A percentile compares a stretch with the other conserved stretches of the same genome.
These are phyloP conservation scores for Hemicrepidius hirtus DNA, from an alignment of 2,888 invertebrate species.

Conservation along the genomic window DNA sequence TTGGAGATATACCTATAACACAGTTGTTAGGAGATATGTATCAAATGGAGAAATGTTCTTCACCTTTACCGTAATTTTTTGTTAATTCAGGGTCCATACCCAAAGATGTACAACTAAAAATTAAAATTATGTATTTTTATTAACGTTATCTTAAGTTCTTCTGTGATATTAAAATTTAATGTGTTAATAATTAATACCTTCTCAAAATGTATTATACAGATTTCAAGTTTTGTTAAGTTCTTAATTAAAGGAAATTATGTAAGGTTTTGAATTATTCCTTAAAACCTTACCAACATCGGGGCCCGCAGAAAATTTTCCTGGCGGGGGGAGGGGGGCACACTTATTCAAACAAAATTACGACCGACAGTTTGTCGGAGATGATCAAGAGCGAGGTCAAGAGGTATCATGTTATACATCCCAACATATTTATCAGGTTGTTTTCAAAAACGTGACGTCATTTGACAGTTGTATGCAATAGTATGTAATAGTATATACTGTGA, in stretches of 20 bases:
- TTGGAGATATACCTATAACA: conserved; percentile 93
- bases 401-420: no score
- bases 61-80: conserved; percentile 59
- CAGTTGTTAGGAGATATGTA: conserved; percentile 93
- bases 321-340: no score
- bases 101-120: conserved; percentile 1
- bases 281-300: no score
- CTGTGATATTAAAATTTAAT: conserved; percentile 46
- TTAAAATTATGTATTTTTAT: conserved; percentile 13
- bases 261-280: not conserved
- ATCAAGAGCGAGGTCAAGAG: no score
- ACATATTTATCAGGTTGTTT: no score
- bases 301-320: no score
- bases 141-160: conserved; percentile 27
- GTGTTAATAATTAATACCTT: conserved; percentile 26
- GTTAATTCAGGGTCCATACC: not conserved
- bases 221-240: conserved; percentile 6
- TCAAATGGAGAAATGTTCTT: conserved; percentile 82
- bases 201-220: not conserved
- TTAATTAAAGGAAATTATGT: not conserved
- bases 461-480: no score
- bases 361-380: no score
- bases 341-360: no score
- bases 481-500: no score
- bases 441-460: no score